Evolutionary conservation across 2,888 invertebrate genomes (phyloP), one percentile per base, ranked within the genome.

Genomic region (Vesta saturnalis): DNA sequence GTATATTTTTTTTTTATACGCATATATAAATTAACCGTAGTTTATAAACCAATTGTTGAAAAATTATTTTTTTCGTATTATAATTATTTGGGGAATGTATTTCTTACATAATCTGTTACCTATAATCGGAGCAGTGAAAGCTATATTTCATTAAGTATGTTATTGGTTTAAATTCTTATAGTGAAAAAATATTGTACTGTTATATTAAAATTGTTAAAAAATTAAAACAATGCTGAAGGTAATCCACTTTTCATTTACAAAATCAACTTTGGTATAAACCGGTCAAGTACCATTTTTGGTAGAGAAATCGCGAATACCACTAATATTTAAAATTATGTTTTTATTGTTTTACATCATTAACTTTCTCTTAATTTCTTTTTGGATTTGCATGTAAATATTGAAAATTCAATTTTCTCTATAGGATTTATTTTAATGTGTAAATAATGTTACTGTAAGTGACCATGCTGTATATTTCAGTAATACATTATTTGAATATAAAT

Each of bases 71-170:
- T 14, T 56, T 56, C n/a, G n/a, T n/a, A n/a, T n/a, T 59, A 47
- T 47, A 52, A 60, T 60, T 49, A 57, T 64, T 64, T 58, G 12
- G 64, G 64, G 58, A 58, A 67, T 60, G 68, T 56, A 43, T 21
- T 47, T 14, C 47, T 71, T 71, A 47, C 47, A 65, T 58, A 71
- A 71, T 63, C 21, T 56, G 23, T 43, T 39, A 39, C 39, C 21
- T 18, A 54, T 61, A 72, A 66, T 55, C 54, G 30, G 71, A 69
- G 54, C 71, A 72, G 71, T 72, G 71, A 72, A 72, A 72, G 71
- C 66, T 35, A 22, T 4, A 19, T 12, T 18, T 18, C 21, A 19
- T 21, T 54, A 56, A 15, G 56, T 22, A 23, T 35, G n/a, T 54
- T 22, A 22, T 30, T n/a, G 8, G 30, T 58, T 19, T 35, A 54